phyloP scores from a whole-genome alignment of 2,888 invertebrate species.

The Shargacucullia verbasci region DNA sequence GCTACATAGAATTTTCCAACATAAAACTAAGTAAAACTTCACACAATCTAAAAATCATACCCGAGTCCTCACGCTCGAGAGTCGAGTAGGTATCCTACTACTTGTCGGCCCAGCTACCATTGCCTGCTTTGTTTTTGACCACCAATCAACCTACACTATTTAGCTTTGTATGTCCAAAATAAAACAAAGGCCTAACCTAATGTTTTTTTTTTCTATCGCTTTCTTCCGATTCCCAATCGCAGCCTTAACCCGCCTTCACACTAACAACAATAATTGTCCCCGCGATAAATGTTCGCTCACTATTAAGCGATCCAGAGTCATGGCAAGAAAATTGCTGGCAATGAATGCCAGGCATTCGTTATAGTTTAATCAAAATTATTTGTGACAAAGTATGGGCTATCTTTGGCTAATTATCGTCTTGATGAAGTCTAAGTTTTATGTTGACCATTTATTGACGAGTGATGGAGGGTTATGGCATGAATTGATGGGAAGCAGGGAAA shows the following conservation, averaged over 20 bases:
- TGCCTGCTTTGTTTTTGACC: too few species aligned
- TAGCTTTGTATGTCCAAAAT: too few species aligned
- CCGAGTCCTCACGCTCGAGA: too few species aligned
- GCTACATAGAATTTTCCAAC: too few species aligned
- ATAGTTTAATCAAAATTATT: slow-evolving; percentile 44
- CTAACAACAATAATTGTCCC: slow-evolving; percentile 30
- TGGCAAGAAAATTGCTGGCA: slow-evolving; percentile 38
- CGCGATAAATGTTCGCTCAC: slow-evolving; percentile 29
- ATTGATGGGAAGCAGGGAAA: too few species aligned
- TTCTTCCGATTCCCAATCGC: background rate
- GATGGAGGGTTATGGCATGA: too few species aligned
- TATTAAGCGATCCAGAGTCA: slow-evolving; percentile 43
- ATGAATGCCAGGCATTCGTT: slow-evolving; percentile 31
- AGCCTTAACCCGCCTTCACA: slow-evolving; percentile 30
- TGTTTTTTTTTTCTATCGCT: slow-evolving; percentile 10
- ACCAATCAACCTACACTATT: too few species aligned
- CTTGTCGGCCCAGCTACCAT: too few species aligned
- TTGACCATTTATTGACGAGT: background rate
- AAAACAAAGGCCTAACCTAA: too few species aligned
- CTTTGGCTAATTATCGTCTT: slow-evolving; percentile 21
- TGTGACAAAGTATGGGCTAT: slow-evolving; percentile 29
- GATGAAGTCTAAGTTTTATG: slow-evolving; percentile 8
- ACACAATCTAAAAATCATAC: too few species aligned
- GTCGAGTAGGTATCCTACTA: too few species aligned
- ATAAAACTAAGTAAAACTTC: too few species aligned